These are phyloP conservation scores for Drosophila simulans DNA, from an alignment of 1,140 invertebrate genomes.

Conservation along the genomic window DNA sequence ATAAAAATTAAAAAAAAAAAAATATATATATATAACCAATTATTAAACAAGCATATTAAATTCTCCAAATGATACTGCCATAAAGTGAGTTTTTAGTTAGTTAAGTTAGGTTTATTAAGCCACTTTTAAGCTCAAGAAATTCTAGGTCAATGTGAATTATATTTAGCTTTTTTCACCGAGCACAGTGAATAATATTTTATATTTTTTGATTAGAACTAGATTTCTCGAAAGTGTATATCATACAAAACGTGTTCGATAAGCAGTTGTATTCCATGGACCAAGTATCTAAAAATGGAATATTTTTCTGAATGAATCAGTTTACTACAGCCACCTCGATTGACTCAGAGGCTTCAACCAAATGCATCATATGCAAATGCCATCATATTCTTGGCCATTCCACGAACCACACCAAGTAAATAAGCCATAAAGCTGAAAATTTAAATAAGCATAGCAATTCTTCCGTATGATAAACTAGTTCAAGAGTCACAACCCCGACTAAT, in stretches of 20 bases:
- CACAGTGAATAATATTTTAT: background rate
- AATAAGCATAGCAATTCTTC: conserved; percentile 28
- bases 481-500: conserved; percentile 41
- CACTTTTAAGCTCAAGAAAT: no score
- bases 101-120: no score
- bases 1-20: background rate
- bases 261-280: background rate
- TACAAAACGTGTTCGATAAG: background rate
- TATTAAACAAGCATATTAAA: background rate
- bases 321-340: background rate
- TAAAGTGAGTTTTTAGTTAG: no score
- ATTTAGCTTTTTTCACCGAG: background rate
- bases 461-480: conserved; percentile 45
- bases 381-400: background rate
- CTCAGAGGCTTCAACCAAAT: background rate
- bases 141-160: background rate
- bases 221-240: background rate
- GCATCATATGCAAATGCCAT: background rate
- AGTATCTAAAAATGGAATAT: background rate
- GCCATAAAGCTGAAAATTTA: background rate
- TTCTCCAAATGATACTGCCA: no score
- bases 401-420: conserved; percentile 10
- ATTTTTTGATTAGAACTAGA: background rate
- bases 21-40: background rate
- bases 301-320: background rate